Evolutionary conservation across 2,113 vertebrate genomes (phyloP), one percentile per base, ranked within the genome.

Genomic region (Cinclus cinclus): DNA sequence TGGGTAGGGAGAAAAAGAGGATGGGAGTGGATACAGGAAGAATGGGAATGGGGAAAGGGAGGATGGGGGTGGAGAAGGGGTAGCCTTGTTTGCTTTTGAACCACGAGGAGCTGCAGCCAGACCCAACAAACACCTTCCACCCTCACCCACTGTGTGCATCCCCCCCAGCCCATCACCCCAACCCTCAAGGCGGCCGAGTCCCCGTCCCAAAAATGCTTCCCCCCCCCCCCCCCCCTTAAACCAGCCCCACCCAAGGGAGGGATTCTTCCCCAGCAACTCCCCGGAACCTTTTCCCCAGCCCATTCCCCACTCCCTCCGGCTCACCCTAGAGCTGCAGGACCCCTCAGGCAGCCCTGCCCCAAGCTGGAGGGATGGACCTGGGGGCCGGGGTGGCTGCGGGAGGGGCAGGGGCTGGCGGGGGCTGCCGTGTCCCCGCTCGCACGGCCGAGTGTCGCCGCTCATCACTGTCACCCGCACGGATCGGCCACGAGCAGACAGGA

Each of bases 381-480:
- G 35, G 44, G 44, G 44, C 44, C 10, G 44, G 44, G 44, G 44
- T 37, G 44, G 44, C 44, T 46, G 44, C 17, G 44, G 44, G 19
- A 46, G 44, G 20, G 19, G 17, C 9, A 46, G 46, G 20, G 35
- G 77, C 47, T 39, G 93, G 71, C n/a, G 6, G 56, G 79, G 62
- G 56, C 75, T 10, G 78, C 58, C 2, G 2, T 63, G 58, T 76
- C 86, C 76, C 86, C 1, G 35, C 35, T 24, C 2, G 2, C 86
- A 27, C 44, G 18, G 75, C 13, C 47, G 46, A 37, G 62, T 94
- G 96, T 96, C 95, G 0, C 55, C 11, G 12, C 52, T 0, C 75
- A 87, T 97, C 80, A 91, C 6, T 56, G 16, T 97, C 92, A 95
- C 23, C 70, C 56, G 20, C 25, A 19, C 78, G 68, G 73, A 84